Percentiles rank a stretch among this genome's conserved stretches.
These are phyloP conservation scores for Platichthys stellatus DNA, from an alignment of 2,113 vertebrate genomes.

Conservation along the genomic window DNA sequence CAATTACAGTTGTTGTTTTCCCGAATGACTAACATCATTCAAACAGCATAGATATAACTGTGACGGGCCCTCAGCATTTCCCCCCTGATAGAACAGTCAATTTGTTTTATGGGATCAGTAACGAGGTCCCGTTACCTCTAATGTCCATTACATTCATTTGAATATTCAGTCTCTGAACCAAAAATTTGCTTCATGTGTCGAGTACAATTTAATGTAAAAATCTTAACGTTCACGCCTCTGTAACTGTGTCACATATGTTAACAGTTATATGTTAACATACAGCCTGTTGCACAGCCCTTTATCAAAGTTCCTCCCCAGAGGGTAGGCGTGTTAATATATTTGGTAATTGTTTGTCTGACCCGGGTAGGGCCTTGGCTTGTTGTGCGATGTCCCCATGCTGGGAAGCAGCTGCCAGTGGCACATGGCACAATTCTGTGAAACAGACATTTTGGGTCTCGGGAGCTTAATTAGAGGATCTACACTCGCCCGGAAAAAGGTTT, in stretches of 20 bases:
- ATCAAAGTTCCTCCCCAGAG: not conserved
- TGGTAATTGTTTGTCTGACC: conserved; percentile 20
- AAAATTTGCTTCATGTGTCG: too few species aligned
- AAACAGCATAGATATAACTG: too few species aligned
- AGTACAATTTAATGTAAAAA: too few species aligned
- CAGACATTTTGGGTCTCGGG: conserved; percentile 33
- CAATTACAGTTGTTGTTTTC: too few species aligned
- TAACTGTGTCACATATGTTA: not conserved
- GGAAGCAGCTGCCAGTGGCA: conserved; percentile 52
- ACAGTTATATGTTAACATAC: not conserved
- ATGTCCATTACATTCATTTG: too few species aligned
- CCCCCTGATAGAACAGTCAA: too few species aligned
- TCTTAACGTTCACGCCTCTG: not conserved
- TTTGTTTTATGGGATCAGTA: too few species aligned
- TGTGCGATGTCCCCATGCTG: conserved; percentile 11
- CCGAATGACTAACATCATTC: too few species aligned
- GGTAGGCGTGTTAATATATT: conserved; percentile 4
- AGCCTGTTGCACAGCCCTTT: not conserved
- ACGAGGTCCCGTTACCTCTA: too few species aligned
- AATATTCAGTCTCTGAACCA: too few species aligned
- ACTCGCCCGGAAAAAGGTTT: conserved; percentile 26
- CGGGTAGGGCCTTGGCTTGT: conserved; percentile 7
- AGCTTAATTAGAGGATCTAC: conserved; percentile 61
- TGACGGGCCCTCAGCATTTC: too few species aligned
- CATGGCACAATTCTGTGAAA: conserved; percentile 31